A percentile compares a stretch with the other conserved stretches of the same genome.
Evolutionary conservation across 1,140 invertebrate species (phyloP).

Genomic region (Camponotus floridanus): DNA sequence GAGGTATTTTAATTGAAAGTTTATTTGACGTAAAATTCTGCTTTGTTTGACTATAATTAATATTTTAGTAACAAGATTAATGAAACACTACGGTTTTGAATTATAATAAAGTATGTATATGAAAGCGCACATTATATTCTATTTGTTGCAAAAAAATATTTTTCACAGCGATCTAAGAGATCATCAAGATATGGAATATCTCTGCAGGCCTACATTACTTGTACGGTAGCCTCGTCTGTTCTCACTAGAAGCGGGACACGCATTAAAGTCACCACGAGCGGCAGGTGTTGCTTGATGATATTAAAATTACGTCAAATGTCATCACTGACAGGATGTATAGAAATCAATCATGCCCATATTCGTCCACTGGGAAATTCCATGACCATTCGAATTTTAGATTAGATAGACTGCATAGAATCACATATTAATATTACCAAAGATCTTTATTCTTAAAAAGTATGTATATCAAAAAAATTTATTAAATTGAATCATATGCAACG

Average conservation of each 20-base stretch:
- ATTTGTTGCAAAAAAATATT: background rate
- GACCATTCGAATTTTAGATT: background rate
- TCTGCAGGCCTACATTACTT: constrained; percentile 12
- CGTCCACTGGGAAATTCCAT: background rate
- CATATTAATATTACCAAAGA: background rate
- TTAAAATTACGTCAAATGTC: constrained; percentile 4
- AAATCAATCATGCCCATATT: constrained; percentile 8
- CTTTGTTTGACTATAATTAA: too few species aligned
- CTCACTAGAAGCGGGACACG: constrained; percentile 40
- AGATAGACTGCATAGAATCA: background rate
- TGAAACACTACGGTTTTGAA: too few species aligned
- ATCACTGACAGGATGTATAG: background rate
- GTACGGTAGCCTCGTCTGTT: constrained; percentile 34
- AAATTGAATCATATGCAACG: background rate
- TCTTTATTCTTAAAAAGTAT: background rate
- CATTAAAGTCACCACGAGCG: constrained; percentile 44
- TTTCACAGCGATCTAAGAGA: background rate
- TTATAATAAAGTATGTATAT: too few species aligned
- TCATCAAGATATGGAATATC: background rate
- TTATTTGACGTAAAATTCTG: too few species aligned
- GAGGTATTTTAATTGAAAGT: too few species aligned
- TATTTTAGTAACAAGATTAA: too few species aligned
- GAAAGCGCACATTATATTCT: too few species aligned
- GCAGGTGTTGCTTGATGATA: constrained; percentile 26
- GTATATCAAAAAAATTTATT: background rate